Conservation (phyloP, 2,797 vertebrate genomes). For the Lophotriccus pileatus region DNA sequence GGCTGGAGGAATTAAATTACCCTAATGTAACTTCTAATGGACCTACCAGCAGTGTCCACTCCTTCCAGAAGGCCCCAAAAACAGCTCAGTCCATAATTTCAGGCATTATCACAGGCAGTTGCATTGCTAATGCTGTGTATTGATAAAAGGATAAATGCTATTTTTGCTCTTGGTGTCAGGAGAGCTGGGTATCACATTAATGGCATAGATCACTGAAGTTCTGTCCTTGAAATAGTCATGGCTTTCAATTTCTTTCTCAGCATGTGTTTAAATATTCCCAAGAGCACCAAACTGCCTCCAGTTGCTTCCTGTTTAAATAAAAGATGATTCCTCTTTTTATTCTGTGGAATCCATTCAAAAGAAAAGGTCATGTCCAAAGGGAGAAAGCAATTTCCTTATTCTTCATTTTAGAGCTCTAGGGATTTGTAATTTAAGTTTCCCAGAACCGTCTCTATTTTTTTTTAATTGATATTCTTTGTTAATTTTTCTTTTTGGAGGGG, state of each 20-base stretch:
- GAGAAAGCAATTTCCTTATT: constrained; percentile 71
- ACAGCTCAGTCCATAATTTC: constrained; percentile 14
- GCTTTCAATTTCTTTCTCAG: constrained; percentile 69
- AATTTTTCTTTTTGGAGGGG: neutral
- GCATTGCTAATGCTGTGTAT: constrained; percentile 9
- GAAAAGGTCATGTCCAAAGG: constrained; percentile 68
- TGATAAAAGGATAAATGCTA: constrained; percentile 61
- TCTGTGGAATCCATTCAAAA: constrained; percentile 64
- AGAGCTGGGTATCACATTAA: constrained; percentile 43
- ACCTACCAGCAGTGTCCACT: neutral
- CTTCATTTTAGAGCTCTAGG: constrained; percentile 58
- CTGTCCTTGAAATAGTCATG: constrained; percentile 63
- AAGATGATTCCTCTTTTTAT: constrained; percentile 70
- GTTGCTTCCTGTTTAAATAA: constrained; percentile 73
- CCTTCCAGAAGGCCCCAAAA: neutral
- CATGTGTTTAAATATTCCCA: constrained; percentile 71
- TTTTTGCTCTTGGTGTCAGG: constrained; percentile 36
- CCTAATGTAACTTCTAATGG: constrained; percentile 59
- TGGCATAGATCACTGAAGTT: neutral
- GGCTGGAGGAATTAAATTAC: constrained; percentile 58
- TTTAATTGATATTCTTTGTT: constrained; percentile 35
- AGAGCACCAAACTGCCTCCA: constrained; percentile 56
- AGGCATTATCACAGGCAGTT: constrained; percentile 21
- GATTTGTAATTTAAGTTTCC: constrained; percentile 68
- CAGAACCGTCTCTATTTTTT: constrained; percentile 3